Conservation (phyloP, 2,888 invertebrate genomes). For the Ethmia dodecea region DNA sequence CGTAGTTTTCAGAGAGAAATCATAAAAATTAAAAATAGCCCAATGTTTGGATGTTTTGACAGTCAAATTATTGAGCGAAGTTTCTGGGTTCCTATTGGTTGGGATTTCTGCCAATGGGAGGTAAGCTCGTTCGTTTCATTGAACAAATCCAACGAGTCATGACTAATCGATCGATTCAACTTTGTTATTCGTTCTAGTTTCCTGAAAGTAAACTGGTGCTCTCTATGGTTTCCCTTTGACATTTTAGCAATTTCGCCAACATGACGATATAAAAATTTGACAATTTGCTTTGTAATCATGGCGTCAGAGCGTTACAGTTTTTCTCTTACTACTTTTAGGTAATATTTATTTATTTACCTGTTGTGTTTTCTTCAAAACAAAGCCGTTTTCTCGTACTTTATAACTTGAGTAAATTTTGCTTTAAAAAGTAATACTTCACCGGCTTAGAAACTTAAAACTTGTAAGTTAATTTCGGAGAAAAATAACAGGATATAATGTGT, state of each 20-base stretch:
- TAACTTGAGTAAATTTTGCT: neutral
- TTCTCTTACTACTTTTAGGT: conserved; percentile 88
- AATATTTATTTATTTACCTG: conserved; percentile 36
- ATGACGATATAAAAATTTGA: conserved; percentile 30
- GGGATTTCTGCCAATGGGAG: conserved; percentile 27
- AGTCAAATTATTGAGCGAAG: conserved; percentile 67
- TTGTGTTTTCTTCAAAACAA: no score
- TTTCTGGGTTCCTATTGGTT: conserved; percentile 36
- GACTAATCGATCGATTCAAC: conserved; percentile 5
- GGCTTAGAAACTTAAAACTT: no score
- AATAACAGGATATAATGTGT: neutral
- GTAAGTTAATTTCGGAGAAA: neutral
- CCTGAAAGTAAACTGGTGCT: neutral
- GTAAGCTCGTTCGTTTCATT: neutral
- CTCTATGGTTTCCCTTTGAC: neutral
- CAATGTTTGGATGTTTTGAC: conserved; percentile 26
- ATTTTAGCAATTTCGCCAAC: conserved; percentile 25
- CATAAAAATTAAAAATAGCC: conserved; percentile 54
- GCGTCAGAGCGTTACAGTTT: conserved; percentile 98
- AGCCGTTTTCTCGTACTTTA: neutral
- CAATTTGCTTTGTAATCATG: conserved; percentile 82
- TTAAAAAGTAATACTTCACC: neutral
- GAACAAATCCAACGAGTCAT: no score
- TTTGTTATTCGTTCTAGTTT: neutral
- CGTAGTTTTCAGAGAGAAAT: conserved; percentile 23